Evolutionary conservation across 2,797 vertebrate species (phyloP), one percentile per base, ranked within the genome.

Genomic region (Ctenosaura bakeri): DNA sequence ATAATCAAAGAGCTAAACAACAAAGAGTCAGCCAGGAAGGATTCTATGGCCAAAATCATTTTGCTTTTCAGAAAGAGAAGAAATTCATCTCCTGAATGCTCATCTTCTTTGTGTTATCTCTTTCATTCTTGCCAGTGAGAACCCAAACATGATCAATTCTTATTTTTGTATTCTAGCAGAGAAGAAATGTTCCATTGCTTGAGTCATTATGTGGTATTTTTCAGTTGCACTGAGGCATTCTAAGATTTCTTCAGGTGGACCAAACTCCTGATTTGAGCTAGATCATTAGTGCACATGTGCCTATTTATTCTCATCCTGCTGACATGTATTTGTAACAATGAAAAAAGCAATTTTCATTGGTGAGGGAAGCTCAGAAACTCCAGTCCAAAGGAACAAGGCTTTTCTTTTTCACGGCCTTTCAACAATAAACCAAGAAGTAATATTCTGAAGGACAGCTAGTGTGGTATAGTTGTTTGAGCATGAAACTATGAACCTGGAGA

Each of bases 51-150:
- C 69, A 8, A 90, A 91, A 88, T 13, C 66, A 50, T 38, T 92
- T 76, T 66, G 16, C 56, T 86, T 83, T 52, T 18, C 8, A 71
- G 29, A 85, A 62, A 26, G n/a, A 13, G 82, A 90, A 35, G 66
- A 80, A 88, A 83, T 69, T 80, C 38, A 6, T 86, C 56, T 79
- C 69, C 77, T 16, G 83, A 90, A 69, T 91, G 24, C 83, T 93
- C 92, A 94, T 89, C 92, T 95, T 87, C 18, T 92, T 14, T n/a
- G 76, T 52, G 66, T 78, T 92, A 88, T 69, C 81, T 79, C 76
- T 50, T 1, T 86, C 69, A 59, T 90, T 88, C 92, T 54, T 88
- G 74, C 88, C 93, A 82, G 13, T 20, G 64, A 90, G 38, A 87
- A 0, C 71, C 88, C 94, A 94, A 91, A 88, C 77, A 88, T n/a